These are phyloP conservation scores for Penaeus indicus DNA, from an alignment of 1,140 invertebrate species.

Conservation along the genomic window DNA sequence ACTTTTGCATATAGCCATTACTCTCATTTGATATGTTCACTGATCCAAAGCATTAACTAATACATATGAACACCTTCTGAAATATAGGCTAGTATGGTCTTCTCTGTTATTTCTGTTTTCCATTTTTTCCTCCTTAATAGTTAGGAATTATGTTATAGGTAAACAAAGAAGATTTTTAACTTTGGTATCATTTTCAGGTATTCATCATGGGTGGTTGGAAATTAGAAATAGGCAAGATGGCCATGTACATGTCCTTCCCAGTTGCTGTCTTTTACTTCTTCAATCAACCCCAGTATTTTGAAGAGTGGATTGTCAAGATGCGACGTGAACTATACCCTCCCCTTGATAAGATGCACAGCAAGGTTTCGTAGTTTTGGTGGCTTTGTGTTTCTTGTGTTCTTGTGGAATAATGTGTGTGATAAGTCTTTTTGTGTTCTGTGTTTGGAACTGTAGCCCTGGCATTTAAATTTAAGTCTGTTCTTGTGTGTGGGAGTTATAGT, in stretches of 20 bases:
- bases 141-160: too few relatives aligned
- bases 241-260: slow-evolving; percentile 87
- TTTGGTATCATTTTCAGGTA: neutral
- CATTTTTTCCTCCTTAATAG: too few relatives aligned
- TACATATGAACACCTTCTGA: too few relatives aligned
- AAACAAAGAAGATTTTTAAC: neutral
- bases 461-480: too few relatives aligned
- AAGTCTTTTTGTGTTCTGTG: too few relatives aligned
- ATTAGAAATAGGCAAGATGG: slow-evolving; percentile 85
- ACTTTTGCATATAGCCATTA: too few relatives aligned
- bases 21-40: too few relatives aligned
- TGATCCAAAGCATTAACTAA: too few relatives aligned
- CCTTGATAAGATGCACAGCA: slow-evolving; percentile 74
- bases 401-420: too few relatives aligned
- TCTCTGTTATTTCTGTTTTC: too few relatives aligned
- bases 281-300: slow-evolving; percentile 86
- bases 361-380: slow-evolving; percentile 67
- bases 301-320: slow-evolving; percentile 82
- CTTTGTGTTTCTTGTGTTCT: neutral
- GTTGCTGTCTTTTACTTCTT: slow-evolving; percentile 86
- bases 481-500: neutral
- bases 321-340: slow-evolving; percentile 81
- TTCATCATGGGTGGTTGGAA: slow-evolving; percentile 82
- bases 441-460: too few relatives aligned
- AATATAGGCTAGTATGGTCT: too few relatives aligned